Conservation (phyloP, 2,888 invertebrate species). For the Lapara coniferarum region DNA sequence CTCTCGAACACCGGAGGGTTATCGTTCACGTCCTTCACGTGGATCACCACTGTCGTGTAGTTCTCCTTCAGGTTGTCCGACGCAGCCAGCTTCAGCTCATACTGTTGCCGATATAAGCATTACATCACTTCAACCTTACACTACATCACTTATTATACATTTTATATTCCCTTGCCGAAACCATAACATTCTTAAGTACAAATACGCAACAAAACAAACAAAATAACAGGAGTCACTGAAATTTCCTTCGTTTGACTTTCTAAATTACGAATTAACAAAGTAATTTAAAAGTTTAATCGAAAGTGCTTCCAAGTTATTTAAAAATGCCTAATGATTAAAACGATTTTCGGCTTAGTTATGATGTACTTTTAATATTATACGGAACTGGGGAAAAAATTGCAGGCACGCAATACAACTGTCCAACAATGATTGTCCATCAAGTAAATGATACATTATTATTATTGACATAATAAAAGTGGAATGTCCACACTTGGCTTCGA, state of each 20-base stretch:
- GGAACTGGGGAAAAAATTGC: not conserved
- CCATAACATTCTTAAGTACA: no score
- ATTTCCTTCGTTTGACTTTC: conserved; percentile 44
- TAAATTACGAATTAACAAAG: conserved; percentile 47
- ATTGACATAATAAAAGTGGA: conserved; percentile 24
- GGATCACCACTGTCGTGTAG: conserved; percentile 97
- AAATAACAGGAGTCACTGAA: conserved; percentile 11
- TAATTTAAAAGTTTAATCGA: conserved; percentile 56
- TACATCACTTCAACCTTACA: not conserved
- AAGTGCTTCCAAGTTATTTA: conserved; percentile 32
- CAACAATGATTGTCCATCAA: not conserved
- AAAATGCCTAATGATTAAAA: conserved; percentile 6
- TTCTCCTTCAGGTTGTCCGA: conserved; percentile 98
- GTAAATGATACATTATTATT: not conserved
- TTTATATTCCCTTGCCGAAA: no score
- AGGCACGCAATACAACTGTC: not conserved
- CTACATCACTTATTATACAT: conserved; percentile 1
- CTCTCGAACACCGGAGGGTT: conserved; percentile 98
- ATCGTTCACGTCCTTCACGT: conserved; percentile 99
- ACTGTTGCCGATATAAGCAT: conserved; percentile 81
- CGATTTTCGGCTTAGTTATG: conserved; percentile 13
- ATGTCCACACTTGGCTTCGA: conserved; percentile 55
- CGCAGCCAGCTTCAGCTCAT: conserved; percentile 96
- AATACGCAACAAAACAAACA: conserved; percentile 9
- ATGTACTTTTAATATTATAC: conserved; percentile 7